Evolutionary conservation across 1,140 invertebrate species (phyloP), one percentile per base, ranked within the genome.

Genomic region (Colletes latitarsis): DNA sequence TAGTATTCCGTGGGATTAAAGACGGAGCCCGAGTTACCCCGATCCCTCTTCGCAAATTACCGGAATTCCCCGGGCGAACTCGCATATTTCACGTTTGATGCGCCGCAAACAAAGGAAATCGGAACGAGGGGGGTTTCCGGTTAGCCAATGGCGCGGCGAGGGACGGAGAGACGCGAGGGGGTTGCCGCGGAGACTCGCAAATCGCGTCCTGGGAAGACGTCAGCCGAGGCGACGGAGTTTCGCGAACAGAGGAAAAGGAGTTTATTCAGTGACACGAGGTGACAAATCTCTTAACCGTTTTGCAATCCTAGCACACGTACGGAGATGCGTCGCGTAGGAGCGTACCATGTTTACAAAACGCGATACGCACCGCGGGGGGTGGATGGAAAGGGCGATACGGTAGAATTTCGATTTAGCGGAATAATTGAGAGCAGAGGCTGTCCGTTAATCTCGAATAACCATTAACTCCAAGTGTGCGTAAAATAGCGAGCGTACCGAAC

Each of bases 31-130:
- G 74, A 66, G 68, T 69, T 69, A 53, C 43, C 64, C 64, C 58
- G 60, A 75, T 76, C 82, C 52, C 83, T 86, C 73, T 67, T 88
- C 84, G 81, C 87, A 86, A 88, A 90, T 90, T 89, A 83, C 83
- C 66, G 63, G 57, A 89, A 88, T 86, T 90, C 83, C 82, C 62
- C 63, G 49, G 46, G 71, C 75, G 75, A 75, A 85, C 80, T 88
- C 82, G 76, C 71, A 77, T 84, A 82, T 88, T 86, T 88, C 82
- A 87, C 67, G 75, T 86, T 86, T 86, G 84, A 86, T 66, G 81
- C 68, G 64, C 52, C 41, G 6, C 68, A 67, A 68, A 66, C 46
- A 60, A 72, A 78, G 60, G 52, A 53, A 60, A 81, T 57, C 58
- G 39, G 15, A 8, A 64, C n/a, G 57, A 17, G 68, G 39, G 68